Conservation (phyloP, 2,797 vertebrate genomes). For the Propithecus deckenii region DNA sequence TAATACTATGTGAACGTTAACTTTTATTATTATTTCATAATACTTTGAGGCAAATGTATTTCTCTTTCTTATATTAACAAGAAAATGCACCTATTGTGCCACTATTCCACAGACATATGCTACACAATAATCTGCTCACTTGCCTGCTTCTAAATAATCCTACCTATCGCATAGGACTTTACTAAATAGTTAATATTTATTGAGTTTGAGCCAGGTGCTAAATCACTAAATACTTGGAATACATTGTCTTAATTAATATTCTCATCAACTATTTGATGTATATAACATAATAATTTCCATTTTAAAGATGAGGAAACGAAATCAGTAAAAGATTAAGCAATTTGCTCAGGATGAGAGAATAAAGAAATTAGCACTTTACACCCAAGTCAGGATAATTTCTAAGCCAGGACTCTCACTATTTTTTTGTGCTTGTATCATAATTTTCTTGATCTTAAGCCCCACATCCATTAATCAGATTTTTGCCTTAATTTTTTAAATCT, state of each 20-base stretch:
- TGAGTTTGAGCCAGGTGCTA: background rate
- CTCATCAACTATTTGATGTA: background rate
- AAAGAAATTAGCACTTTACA: background rate
- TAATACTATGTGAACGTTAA: background rate
- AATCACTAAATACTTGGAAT: background rate
- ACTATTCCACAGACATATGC: background rate
- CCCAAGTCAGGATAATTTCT: background rate
- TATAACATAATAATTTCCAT: background rate
- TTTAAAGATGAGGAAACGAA: background rate
- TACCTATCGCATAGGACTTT: background rate
- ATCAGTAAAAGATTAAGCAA: background rate
- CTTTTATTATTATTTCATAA: background rate
- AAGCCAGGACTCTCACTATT: background rate
- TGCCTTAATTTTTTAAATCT: background rate
- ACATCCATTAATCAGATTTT: background rate
- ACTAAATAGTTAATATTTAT: background rate
- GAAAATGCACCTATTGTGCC: background rate
- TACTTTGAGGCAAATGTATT: background rate
- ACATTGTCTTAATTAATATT: background rate
- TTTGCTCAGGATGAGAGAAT: background rate
- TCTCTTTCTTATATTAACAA: background rate
- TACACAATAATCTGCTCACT: background rate
- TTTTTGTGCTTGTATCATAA: background rate
- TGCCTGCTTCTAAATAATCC: background rate
- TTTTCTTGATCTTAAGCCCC: background rate